These are phyloP conservation scores for Zoanthus solanderi DNA, from an alignment of 92 coral and sea anemone species.

Conservation along the genomic window DNA sequence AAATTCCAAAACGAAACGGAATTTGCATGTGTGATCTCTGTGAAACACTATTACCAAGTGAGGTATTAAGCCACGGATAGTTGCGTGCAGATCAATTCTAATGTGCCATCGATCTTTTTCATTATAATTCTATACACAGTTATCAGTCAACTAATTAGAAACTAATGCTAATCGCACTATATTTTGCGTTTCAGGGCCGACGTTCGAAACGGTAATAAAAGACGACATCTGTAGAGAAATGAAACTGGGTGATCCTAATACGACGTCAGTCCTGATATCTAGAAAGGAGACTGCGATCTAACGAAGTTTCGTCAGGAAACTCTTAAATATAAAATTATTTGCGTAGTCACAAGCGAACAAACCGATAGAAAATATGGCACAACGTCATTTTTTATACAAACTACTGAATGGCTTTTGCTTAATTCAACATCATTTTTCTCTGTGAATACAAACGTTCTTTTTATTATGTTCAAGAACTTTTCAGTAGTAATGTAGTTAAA, in stretches of 20 bases:
- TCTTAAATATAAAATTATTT: neutral
- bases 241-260: slow-evolving; percentile 4
- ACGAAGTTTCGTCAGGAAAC: neutral
- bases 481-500: neutral
- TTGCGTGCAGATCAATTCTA: too few species aligned
- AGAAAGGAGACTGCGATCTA: slow-evolving; percentile 30
- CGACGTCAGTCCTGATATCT: neutral
- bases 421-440: neutral
- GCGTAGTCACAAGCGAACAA: neutral
- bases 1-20: too few species aligned
- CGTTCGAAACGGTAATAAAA: slow-evolving; percentile 3
- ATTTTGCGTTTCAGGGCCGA: slow-evolving; percentile 1
- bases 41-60: too few species aligned
- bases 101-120: too few species aligned
- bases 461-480: neutral
- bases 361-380: neutral
- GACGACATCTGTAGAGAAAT: slow-evolving; percentile 12
- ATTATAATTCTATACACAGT: neutral
- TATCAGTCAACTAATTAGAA: neutral
- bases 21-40: too few species aligned
- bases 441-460: neutral
- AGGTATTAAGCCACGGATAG: too few species aligned
- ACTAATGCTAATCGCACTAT: too few species aligned
- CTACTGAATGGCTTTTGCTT: neutral
- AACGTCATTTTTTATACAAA: neutral